Base-by-base conservation (phyloP, 2,888 invertebrate genomes). In the Erannis defoliaria region DNA sequence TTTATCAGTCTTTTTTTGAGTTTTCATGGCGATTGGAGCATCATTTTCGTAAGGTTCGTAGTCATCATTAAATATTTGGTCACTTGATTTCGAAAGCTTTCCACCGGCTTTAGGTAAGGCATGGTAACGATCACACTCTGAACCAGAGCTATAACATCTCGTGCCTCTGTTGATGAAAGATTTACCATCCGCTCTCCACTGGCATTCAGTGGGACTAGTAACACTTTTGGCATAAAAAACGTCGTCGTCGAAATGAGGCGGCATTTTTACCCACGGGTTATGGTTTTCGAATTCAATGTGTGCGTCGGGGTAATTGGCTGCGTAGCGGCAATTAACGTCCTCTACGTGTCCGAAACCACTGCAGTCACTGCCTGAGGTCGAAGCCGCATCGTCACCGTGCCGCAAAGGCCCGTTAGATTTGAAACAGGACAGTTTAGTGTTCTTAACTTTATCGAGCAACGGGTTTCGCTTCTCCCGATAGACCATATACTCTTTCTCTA, bases 381-480 rank as follows among this genome's bases (percentile, higher is more conserved):
- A 93, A 9, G 89, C 88, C 35, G 92, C 89, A 64, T 93, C 92
- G 67, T 93, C 93, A 16, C 88, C 85, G 54, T 93, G 90, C 29
- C 93, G 88, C 48, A 93, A 80, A 57, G 93, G 93, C 42, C 94
- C 94, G 73, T 92, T 93, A 35, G 94, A 94, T 80, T 93, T 93
- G 80, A 96, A 95, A 80, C 96, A 96, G 26, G 95, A 95, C 60
- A 96, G 81, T 77, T 95, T 93, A 48, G 96, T 95, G 78, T 95
- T 95, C 81, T 95, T 95, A 5, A 96, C 96, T 80, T 95, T 94
- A 77, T 96, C 96, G 58, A 96, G 90, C 63, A 96, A 90, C 42
- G 96, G 96, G 79, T 96, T 96, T 59, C 95, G 93, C 79, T 94
- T 95, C 84, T 96, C 96, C 71, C 94, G 87, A 66, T 91, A 93